These are phyloP conservation scores for Raja brachyura DNA, from an alignment of 2,113 vertebrate genomes.

Conservation along the genomic window DNA sequence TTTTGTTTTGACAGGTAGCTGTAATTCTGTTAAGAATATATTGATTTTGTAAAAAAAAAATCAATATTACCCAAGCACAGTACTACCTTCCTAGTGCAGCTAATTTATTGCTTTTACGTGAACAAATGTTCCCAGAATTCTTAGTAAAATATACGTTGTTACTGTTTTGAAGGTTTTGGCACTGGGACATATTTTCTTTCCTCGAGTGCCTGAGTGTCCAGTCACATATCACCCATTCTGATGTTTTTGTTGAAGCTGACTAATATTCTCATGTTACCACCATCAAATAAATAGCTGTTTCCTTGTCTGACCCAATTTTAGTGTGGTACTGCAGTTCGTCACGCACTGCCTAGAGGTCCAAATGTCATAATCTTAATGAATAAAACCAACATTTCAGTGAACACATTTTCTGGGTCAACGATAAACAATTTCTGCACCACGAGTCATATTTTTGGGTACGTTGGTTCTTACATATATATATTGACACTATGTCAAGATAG, in stretches of 20 bases:
- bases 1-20: conserved; percentile 71
- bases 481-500: background rate
- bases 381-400: background rate
- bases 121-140: conserved; percentile 43
- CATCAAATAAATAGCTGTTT: conserved; percentile 27
- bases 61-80: conserved; percentile 57
- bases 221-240: conserved; percentile 15
- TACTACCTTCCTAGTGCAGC: conserved; percentile 62
- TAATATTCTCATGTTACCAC: conserved; percentile 20
- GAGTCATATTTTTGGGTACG: background rate
- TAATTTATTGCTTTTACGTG: conserved; percentile 72
- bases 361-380: background rate
- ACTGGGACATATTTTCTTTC: background rate
- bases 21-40: conserved; percentile 74
- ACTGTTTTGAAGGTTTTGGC: background rate
- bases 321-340: background rate
- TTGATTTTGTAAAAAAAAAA: conserved; percentile 62
- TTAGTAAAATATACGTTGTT: background rate
- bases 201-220: background rate
- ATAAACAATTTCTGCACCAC: background rate
- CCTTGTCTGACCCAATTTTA: conserved; percentile 25
- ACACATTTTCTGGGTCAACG: background rate
- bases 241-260: conserved; percentile 19
- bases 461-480: background rate
- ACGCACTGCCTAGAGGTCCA: background rate